Evolutionary conservation across 2,113 vertebrate species (phyloP).

Genomic region (Cynoglossus semilaevis): DNA sequence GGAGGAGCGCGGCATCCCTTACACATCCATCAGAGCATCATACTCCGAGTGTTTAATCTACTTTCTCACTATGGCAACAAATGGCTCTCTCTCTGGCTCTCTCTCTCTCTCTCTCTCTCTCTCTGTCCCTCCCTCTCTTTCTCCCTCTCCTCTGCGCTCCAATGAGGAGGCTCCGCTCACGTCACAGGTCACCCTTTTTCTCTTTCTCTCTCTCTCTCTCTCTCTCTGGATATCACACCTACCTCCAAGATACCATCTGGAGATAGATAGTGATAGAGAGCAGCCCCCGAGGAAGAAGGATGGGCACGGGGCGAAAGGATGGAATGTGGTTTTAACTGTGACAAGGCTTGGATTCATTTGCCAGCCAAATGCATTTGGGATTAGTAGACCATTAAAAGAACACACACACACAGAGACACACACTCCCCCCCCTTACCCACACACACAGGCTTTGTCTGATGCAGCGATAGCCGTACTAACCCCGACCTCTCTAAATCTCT

Average conservation of each 20-base stretch:
- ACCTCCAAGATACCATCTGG: slow-evolving; percentile 69
- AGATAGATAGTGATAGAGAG: slow-evolving; percentile 57
- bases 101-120: slow-evolving; percentile 2
- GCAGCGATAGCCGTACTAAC: slow-evolving; percentile 55
- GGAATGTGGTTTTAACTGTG: slow-evolving; percentile 52
- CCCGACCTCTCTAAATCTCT: slow-evolving; percentile 48
- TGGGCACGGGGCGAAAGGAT: slow-evolving; percentile 26
- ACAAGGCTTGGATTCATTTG: slow-evolving; percentile 74
- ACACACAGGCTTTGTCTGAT: slow-evolving; percentile 42
- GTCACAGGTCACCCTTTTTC: slow-evolving; percentile 51
- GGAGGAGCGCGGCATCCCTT: slow-evolving; percentile 55
- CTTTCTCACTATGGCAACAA: slow-evolving; percentile 75
- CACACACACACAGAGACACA: slow-evolving; percentile 42
- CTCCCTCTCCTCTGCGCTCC: slow-evolving; percentile 32
- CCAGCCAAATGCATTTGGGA: slow-evolving; percentile 74
- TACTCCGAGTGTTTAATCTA: slow-evolving; percentile 62
- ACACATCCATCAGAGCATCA: slow-evolving; percentile 55
- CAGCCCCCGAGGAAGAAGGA: slow-evolving; percentile 22
- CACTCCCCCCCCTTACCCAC: slow-evolving; percentile 5
- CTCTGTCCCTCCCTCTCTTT: slow-evolving; percentile 11
- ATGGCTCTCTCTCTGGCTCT: slow-evolving; percentile 37
- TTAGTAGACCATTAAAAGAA: slow-evolving; percentile 76
- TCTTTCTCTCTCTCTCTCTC: slow-evolving; percentile 26
- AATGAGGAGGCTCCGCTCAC: slow-evolving; percentile 53
- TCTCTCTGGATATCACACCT: slow-evolving; percentile 54